Base-by-base conservation (phyloP, 1,140 invertebrate genomes). In the Copidosoma floridanum region DNA sequence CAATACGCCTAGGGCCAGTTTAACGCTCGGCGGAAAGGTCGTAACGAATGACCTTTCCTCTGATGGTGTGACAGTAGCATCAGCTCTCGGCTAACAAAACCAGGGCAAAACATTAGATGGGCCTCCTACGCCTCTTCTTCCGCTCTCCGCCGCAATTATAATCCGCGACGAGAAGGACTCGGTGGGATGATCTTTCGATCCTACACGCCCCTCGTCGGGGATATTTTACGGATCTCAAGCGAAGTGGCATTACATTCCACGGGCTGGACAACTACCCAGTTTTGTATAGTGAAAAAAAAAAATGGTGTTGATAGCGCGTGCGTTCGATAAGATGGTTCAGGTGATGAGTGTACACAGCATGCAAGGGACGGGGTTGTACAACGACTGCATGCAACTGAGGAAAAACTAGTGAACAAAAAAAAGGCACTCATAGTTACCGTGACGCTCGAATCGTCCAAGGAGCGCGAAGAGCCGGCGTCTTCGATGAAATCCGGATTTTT, bases 391-490 rank as follows among this genome's bases (percentile, higher is more conserved):
- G 24, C 10, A 7, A 10, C 8, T 24, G 44, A 26, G 44, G 2
- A 20, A 29, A 50, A 47, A 26, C 5, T 20, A 50, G 14, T 1
- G 1, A 29, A 4, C n/a, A 26, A n/a, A 29, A 18, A 48, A 48
- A 27, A 48, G 10, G 47, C n/a, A 50, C 29, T 11, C 12, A n/a
- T 12, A 52, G 32, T 79, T 70, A 81, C 79, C 76, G 65, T 75
- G 63, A 68, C 69, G 66, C 71, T 71, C 70, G 70, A 73, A 68
- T 77, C 71, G 70, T 71, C 73, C 67, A 72, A 75, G 68, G 71
- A 72, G 68, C 67, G 63, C 71, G 73, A 77, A 73, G 73, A 77
- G 72, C 75, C 72, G 72, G 71, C 61, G 69, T 67, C 66, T 64
- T 67, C 71, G 74, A 64, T 69, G 71, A 73, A 66, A 69, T 75